phyloP scores from a whole-genome alignment of 92 coral and sea anemone genomes.

The Palythoa grandiflora region DNA sequence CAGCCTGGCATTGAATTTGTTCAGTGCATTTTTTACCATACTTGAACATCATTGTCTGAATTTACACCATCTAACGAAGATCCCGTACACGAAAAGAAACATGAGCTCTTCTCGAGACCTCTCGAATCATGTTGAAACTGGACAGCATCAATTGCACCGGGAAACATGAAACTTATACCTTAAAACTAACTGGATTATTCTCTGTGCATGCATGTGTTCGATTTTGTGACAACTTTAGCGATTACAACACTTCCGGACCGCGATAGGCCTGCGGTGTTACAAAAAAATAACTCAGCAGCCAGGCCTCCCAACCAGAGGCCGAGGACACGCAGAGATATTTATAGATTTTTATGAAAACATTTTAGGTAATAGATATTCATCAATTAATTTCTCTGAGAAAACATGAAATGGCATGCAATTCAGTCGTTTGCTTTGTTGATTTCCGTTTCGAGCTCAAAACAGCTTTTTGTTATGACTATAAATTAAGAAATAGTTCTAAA shows the following conservation, averaged over 20 bases:
- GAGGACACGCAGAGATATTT: not conserved
- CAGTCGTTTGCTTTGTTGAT: not conserved
- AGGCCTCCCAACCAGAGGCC: constrained; percentile 4
- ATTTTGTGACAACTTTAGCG: constrained; percentile 1
- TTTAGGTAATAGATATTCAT: too few relatives aligned
- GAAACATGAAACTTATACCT: constrained; percentile 33
- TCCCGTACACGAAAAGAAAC: not conserved
- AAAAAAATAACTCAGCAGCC: constrained; percentile 15
- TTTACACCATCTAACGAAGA: not conserved
- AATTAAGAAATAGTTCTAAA: too few relatives aligned
- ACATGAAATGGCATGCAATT: not conserved
- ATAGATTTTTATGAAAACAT: too few relatives aligned
- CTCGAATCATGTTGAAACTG: constrained; percentile 27
- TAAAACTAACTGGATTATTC: not conserved
- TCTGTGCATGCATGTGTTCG: not conserved
- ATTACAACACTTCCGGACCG: constrained; percentile 50
- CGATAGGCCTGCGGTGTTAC: constrained; percentile 48
- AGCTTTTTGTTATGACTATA: too few relatives aligned
- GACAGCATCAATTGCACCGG: constrained; percentile 28
- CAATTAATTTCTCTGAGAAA: not conserved
- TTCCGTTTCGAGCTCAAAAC: too few relatives aligned
- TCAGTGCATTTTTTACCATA: constrained; percentile 96
- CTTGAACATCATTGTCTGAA: constrained; percentile 77
- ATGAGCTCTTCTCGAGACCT: not conserved
- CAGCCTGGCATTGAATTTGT: constrained; percentile 91